Base-by-base conservation (phyloP, 2,797 vertebrate genomes). In the Lacerta agilis region DNA sequence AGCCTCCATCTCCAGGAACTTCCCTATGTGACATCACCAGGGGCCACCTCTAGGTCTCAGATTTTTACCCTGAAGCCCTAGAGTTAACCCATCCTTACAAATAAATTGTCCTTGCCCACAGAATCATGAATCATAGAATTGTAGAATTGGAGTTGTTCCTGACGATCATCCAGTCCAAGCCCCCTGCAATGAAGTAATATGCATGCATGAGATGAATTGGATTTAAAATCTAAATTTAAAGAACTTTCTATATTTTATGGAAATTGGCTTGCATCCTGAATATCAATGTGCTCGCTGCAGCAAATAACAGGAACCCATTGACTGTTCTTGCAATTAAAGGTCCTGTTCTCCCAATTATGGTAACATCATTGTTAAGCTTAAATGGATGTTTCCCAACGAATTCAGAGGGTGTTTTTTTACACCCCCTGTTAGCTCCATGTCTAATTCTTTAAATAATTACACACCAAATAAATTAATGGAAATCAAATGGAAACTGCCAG, bases 381-480 rank as follows among this genome's bases (percentile, higher is more conserved):
- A 86, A 91, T 43, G 1, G 58, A 20, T 72, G 69, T 90, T 78
- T 83, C 91, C 79, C 43, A 61, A 23, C 58, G 77, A 94, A 90
- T 89, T 91, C 45, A 66, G 71, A 91, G 69, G 86, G 7, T 67
- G 87, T 94, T 93, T 90, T 49, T 55, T 55, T 4, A 55, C 49
- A 55, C 13, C 49, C 49, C 49, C 82, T 86, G 91, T 90, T 82
- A 85, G 88, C 18, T 94, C 69, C 41, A 9, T 78, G 72, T 0
- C 3, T 79, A 94, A 94, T 92, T 89, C 87, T 91, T 93, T 88
- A 94, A 93, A 87, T 91, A 94, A 95, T 95, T 94, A 93, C 85
- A 91, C 18, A 86, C 18, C n/a, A 90, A 95, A 94, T 93, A 93
- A 95, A 94, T 92, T 92, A 95, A 93, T 86, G 91, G 93, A 94